A percentile compares a stretch with the other conserved stretches of the same genome.
Conservation (phyloP, 2,113 vertebrate species). For the Strix aluco region DNA sequence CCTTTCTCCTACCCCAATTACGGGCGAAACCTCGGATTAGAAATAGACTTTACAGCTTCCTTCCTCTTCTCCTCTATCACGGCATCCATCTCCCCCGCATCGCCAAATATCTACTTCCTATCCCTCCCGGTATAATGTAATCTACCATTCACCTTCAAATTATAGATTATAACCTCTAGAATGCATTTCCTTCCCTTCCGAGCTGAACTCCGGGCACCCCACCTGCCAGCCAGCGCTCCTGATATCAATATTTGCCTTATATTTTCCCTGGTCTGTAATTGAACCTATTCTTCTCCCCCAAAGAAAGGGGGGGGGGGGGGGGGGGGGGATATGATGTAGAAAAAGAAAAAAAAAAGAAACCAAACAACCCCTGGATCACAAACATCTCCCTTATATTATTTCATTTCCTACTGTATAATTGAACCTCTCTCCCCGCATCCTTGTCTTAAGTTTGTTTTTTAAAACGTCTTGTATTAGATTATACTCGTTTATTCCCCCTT, state of each 20-base stretch:
- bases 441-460: slow-evolving; percentile 74
- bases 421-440: slow-evolving; percentile 49
- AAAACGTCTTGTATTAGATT: slow-evolving; percentile 73
- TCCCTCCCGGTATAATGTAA: not conserved
- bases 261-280: not conserved
- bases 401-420: not conserved
- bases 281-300: not conserved
- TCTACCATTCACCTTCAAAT: not conserved
- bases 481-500: slow-evolving; percentile 63
- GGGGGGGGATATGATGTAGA: not conserved
- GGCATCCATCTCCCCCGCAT: not conserved
- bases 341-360: not conserved
- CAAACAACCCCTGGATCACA: not conserved
- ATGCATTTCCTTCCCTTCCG: not conserved
- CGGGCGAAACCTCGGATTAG: not conserved
- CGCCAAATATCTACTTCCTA: not conserved
- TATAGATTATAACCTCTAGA: not conserved
- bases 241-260: not conserved
- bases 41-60: not conserved
- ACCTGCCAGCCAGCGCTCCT: not conserved
- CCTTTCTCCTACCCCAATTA: not conserved
- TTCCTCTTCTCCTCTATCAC: not conserved
- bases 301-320: not conserved
- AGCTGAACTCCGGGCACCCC: not conserved
- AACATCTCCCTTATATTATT: not conserved